Conservation (phyloP, 2,113 vertebrate species). For the Leuciscus idus region DNA sequence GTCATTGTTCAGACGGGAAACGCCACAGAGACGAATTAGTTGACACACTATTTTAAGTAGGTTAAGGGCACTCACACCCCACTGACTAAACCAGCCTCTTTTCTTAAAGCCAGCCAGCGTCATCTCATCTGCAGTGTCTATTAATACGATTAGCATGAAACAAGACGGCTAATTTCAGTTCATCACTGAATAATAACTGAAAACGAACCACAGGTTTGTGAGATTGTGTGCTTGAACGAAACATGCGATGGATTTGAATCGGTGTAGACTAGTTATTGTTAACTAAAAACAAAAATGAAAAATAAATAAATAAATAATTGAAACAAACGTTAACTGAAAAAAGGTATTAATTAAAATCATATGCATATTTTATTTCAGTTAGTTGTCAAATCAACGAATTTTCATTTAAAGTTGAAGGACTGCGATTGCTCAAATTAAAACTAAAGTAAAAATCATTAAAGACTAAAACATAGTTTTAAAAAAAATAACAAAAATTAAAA, state of each 20-base stretch:
- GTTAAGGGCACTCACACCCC: conserved; percentile 66
- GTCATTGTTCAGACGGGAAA: conserved; percentile 77
- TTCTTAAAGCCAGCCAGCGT: neutral
- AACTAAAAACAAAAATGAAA: neutral
- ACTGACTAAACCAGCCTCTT: conserved; percentile 23
- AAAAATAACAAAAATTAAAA: neutral
- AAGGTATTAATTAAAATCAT: neutral
- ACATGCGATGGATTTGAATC: neutral
- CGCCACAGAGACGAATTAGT: conserved; percentile 70
- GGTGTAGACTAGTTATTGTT: neutral
- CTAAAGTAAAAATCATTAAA: neutral
- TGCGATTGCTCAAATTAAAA: neutral
- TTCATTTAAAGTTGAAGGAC: neutral
- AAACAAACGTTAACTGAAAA: neutral
- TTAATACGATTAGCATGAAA: conserved; percentile 2
- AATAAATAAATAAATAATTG: neutral
- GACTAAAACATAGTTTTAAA: neutral
- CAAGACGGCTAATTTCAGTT: neutral
- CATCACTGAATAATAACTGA: neutral
- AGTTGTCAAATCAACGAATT: neutral
- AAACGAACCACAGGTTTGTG: neutral
- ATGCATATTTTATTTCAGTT: neutral
- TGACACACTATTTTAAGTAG: conserved; percentile 74
- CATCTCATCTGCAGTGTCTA: neutral
- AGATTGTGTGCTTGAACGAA: neutral